A percentile compares a stretch with the other conserved stretches of the same genome.
Evolutionary conservation across 2,113 vertebrate species (phyloP).

Genomic region (Phalacrocorax aristotelis): DNA sequence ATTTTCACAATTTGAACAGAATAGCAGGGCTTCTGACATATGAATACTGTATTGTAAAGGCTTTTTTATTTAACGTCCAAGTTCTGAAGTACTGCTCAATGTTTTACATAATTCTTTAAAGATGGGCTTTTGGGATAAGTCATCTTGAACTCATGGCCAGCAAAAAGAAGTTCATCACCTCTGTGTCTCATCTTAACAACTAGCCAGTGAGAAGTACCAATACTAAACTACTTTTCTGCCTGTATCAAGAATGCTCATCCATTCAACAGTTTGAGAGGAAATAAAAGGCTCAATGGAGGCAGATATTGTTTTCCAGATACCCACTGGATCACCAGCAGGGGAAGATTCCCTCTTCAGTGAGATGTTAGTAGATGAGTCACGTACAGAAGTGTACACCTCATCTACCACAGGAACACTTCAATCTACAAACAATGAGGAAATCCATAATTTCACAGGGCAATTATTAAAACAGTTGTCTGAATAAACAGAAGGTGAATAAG

Average conservation of each 20-base stretch:
- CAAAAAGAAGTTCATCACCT: background rate
- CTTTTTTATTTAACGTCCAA: background rate
- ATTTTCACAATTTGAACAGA: background rate
- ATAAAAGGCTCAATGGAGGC: background rate
- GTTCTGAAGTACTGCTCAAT: background rate
- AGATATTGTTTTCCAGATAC: background rate
- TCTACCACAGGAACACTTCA: background rate
- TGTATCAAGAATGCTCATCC: background rate
- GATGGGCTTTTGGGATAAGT: background rate
- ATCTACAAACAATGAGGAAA: background rate
- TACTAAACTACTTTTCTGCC: background rate
- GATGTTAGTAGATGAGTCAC: background rate
- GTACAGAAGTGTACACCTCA: background rate
- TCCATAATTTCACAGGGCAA: background rate
- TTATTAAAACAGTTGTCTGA: background rate
- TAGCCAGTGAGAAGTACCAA: background rate
- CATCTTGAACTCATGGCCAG: background rate
- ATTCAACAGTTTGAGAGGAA: background rate
- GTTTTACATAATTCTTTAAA: background rate
- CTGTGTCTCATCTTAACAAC: background rate
- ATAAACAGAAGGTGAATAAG: background rate
- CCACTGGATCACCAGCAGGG: background rate
- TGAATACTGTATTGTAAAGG: background rate
- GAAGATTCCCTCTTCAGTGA: background rate
- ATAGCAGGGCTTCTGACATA: background rate